Conservation (phyloP, 2,888 invertebrate genomes). For the Hydrotaea diabolus region DNA sequence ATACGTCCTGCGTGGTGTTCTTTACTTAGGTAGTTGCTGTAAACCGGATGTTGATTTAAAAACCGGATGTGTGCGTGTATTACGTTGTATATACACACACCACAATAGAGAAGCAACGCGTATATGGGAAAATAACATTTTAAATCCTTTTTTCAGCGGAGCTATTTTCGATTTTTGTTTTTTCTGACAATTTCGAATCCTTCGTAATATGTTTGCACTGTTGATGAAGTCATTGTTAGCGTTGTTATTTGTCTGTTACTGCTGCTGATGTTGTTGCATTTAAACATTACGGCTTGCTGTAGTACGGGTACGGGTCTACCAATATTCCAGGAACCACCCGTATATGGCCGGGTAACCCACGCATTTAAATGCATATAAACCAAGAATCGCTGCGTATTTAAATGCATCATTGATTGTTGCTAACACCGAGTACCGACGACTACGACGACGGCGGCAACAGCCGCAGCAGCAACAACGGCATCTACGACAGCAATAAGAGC, state of each 20-base stretch:
- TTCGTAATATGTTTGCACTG: slow-evolving; percentile 24
- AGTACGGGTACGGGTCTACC: neutral
- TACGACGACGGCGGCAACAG: too few species aligned
- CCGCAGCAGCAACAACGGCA: neutral
- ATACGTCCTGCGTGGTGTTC: neutral
- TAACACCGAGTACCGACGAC: neutral
- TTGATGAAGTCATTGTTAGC: slow-evolving; percentile 42
- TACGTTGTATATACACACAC: slow-evolving; percentile 13
- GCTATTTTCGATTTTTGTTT: neutral
- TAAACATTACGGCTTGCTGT: slow-evolving; percentile 32
- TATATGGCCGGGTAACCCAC: neutral
- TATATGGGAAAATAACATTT: neutral
- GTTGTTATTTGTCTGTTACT: slow-evolving; percentile 3
- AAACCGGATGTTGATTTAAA: slow-evolving; percentile 55
- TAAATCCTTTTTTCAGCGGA: slow-evolving; percentile 9
- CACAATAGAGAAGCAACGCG: slow-evolving; percentile 20
- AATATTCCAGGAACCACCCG: neutral
- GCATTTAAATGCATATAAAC: neutral
- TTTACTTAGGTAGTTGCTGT: slow-evolving; percentile 17
- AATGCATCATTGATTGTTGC: slow-evolving; percentile 38
- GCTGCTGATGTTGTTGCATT: slow-evolving; percentile 19
- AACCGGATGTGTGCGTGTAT: slow-evolving; percentile 39
- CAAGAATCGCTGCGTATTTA: slow-evolving; percentile 37
- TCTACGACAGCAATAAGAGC: slow-evolving; percentile 19
- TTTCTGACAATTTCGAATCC: neutral